Evolutionary conservation across 2,797 vertebrate species (phyloP).

Genomic region (Rhinophrynus dorsalis): DNA sequence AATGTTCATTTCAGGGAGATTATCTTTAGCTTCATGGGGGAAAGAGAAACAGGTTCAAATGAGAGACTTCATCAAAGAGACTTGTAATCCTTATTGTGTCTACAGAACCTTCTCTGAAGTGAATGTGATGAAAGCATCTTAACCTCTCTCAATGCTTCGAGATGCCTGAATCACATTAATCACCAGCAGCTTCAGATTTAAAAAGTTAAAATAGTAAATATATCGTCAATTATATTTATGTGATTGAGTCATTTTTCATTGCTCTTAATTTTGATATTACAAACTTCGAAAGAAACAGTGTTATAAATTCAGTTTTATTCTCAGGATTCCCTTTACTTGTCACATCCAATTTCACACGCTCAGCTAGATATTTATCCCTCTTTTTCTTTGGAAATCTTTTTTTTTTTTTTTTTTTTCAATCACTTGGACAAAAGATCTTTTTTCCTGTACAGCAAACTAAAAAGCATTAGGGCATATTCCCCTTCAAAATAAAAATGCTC

Average conservation of each 20-base stretch:
- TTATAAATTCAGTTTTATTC: background rate
- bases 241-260: slow-evolving; percentile 10
- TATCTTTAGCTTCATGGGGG: slow-evolving; percentile 57
- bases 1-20: slow-evolving; percentile 56
- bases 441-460: background rate
- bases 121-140: slow-evolving; percentile 38
- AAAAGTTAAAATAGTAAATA: slow-evolving; percentile 48
- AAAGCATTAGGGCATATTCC: too few relatives aligned
- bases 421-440: slow-evolving; percentile 1
- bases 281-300: background rate
- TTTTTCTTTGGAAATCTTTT: slow-evolving; percentile 3
- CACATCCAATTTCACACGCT: slow-evolving; percentile 39
- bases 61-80: slow-evolving; percentile 54
- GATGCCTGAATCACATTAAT: slow-evolving; percentile 40
- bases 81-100: slow-evolving; percentile 58
- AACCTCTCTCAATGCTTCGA: slow-evolving; percentile 46
- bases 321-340: slow-evolving; percentile 34
- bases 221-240: slow-evolving; percentile 33
- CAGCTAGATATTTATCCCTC: slow-evolving; percentile 29
- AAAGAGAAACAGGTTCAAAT: slow-evolving; percentile 61
- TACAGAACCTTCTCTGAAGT: slow-evolving; percentile 54
- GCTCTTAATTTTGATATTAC: background rate
- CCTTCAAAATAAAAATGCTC: too few relatives aligned
- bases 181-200: slow-evolving; percentile 39
- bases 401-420: slow-evolving; percentile 2